Evolutionary conservation across 2,797 vertebrate species (phyloP).

Genomic region (Coregonus sp.): DNA sequence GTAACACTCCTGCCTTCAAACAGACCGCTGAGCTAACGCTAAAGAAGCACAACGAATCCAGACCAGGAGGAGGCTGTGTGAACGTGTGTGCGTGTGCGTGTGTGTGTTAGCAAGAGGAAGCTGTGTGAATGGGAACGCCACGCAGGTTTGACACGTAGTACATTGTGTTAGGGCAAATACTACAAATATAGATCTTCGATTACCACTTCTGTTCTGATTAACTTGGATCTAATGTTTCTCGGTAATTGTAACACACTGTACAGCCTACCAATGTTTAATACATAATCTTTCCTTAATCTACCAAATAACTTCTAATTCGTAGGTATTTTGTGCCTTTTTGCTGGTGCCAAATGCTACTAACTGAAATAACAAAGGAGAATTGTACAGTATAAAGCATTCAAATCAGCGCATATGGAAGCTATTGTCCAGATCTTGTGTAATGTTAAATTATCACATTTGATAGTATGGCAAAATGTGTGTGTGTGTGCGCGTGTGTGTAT

Average conservation of each 20-base stretch:
- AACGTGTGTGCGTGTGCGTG: slow-evolving; percentile 14
- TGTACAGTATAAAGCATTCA: slow-evolving; percentile 24
- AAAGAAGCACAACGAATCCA: slow-evolving; percentile 70
- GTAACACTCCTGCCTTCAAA: slow-evolving; percentile 71
- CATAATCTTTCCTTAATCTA: slow-evolving; percentile 27
- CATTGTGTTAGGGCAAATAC: slow-evolving; percentile 56
- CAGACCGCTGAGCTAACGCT: slow-evolving; percentile 49
- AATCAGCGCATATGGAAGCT: slow-evolving; percentile 32
- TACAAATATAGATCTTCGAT: slow-evolving; percentile 42
- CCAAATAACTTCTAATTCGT: slow-evolving; percentile 30
- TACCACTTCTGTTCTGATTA: slow-evolving; percentile 39
- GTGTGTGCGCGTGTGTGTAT: slow-evolving; percentile 10
- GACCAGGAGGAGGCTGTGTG: slow-evolving; percentile 35
- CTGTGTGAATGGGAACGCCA: slow-evolving; percentile 47
- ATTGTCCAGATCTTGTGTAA: slow-evolving; percentile 41
- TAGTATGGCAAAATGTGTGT: slow-evolving; percentile 28
- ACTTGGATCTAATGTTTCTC: slow-evolving; percentile 25
- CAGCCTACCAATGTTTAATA: neutral
- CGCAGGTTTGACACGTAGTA: slow-evolving; percentile 46
- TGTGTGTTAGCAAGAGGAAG: slow-evolving; percentile 13
- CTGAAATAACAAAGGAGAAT: neutral
- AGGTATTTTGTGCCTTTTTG: slow-evolving; percentile 31
- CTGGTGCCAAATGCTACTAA: slow-evolving; percentile 35
- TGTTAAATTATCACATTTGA: slow-evolving; percentile 40
- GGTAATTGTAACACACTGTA: slow-evolving; percentile 30